Evolutionary conservation across 2,113 vertebrate species (phyloP).

Genomic region (Ceuthmochares aereus): DNA sequence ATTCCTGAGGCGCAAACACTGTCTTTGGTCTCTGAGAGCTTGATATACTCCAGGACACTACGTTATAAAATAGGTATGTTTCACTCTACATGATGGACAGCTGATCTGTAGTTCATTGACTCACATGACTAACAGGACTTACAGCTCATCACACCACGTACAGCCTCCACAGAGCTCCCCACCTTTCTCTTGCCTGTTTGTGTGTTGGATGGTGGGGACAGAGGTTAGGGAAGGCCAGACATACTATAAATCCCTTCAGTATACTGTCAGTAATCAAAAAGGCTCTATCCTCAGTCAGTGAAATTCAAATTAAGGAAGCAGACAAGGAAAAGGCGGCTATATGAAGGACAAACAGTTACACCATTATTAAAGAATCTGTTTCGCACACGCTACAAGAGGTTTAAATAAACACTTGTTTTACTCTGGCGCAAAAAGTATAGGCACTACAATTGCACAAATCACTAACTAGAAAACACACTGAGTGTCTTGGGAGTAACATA

Average conservation of each 20-base stretch:
- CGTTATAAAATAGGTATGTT: rapidly evolving
- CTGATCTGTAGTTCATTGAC: neutral
- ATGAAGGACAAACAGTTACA: neutral
- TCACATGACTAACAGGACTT: rapidly evolving
- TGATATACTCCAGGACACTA: neutral
- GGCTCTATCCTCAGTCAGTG: neutral
- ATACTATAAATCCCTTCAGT: neutral
- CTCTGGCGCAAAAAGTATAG: neutral
- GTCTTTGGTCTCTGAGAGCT: neutral
- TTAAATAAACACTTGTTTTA: neutral
- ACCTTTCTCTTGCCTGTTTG: neutral
- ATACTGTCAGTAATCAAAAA: neutral
- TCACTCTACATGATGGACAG: rapidly evolving
- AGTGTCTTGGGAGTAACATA: neutral
- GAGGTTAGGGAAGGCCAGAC: neutral
- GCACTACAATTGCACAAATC: neutral
- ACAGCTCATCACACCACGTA: neutral
- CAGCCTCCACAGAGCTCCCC: neutral
- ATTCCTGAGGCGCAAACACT: neutral
- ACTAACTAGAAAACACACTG: neutral
- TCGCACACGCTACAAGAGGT: neutral
- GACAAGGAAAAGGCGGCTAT: neutral
- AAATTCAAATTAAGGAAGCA: neutral
- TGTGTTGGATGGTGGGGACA: neutral
- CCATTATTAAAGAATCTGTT: neutral